Base-by-base conservation (phyloP, 2,888 invertebrate genomes). In the Himalopsyche anomala region DNA sequence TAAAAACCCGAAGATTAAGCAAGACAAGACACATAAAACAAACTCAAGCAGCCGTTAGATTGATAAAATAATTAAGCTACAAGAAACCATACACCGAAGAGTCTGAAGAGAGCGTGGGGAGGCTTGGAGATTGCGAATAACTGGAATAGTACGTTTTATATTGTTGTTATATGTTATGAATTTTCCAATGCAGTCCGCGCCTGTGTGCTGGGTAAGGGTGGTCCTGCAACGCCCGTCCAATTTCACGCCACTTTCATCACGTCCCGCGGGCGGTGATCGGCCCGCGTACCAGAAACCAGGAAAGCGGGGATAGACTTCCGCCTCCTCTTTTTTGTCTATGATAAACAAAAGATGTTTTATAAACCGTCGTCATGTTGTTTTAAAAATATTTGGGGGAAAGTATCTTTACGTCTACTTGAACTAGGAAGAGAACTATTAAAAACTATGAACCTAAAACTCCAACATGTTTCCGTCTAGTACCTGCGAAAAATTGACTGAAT, bases 171-270 rank as follows among this genome's bases (percentile, higher is more conserved):
- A 4, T 51, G 15, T 45, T 51, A 51, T 51, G 28, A 19, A 62
- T 62, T 19, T 28, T 62, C 19, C 62, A 38, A 15, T 80, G 40
- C 42, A 80, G 80, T 51, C 45, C 51, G 42, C 5, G 12, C 19
- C 80, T 80, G 51, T 51, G 80, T 42, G 17, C n/a, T 40, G 19
- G 45, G 38, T 28, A 79, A 82, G 85, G 84, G 28, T 55, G 83
- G 74, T 82, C 74, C 74, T 84, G 81, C 38, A 55, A 82, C 81
- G 69, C 82, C 86, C 86, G 88, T 88, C 86, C 86, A 88, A 86
- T 88, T 86, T 86, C 86, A 86, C 85, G 86, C 82, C 88, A 86
- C 85, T 84, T 85, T 85, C 84, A 40, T 82, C 82, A 62, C 28
- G 79, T 56, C 86, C 83, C 74, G 74, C 40, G 80, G 84, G 84